Evolutionary conservation across 2,888 invertebrate genomes (phyloP), one percentile per base, ranked within the genome.

Genomic region (Aradus depressus): DNA sequence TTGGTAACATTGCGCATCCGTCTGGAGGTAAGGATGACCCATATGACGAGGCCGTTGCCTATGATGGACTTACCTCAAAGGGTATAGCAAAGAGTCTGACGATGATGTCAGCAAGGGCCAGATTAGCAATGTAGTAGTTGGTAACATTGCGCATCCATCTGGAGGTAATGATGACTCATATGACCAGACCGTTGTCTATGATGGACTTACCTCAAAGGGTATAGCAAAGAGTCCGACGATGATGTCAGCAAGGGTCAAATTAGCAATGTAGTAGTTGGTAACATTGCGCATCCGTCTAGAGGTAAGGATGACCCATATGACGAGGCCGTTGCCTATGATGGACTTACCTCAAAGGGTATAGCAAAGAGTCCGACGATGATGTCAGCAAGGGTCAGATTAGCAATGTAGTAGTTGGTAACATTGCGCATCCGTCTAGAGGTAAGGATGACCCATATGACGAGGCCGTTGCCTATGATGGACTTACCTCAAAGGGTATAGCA

Each of bases 251-350:
- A 85, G 70, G 3, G 89, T 88, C 65, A 90, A 71, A 70, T 89
- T 89, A 14, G 85, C 83, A 42, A 89, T 86, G 68, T 85, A 88
- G 68, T 83, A 83, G 67, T 88, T 88, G 39, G 87, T 89, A 60
- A 83, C 85, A 56, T 82, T 85, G 60, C 84, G 76, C 86, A 87
- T 86, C 56, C 81, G 75, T 18, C 78, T 70, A 44, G 81, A 83
- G 16, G 83, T 83, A 31, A 79, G 76, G 19, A 89, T 84, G 50
- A 88, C 80, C 80, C 85, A 82, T 66, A 90, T 84, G 22, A 90
- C 88, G n/a, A 88, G 73, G 19, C 79, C 76, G 67, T 89, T 90
- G 1, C 89, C 89, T 10, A 83, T 74, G 28, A 28, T 28, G 14
- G 22, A 48, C 56, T 66, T 64, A 76, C 76, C 72, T 76, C 76